A percentile compares a stretch with the other conserved stretches of the same genome.
Conservation (phyloP, 2,888 invertebrate genomes). For the Mimachlamys varia region DNA sequence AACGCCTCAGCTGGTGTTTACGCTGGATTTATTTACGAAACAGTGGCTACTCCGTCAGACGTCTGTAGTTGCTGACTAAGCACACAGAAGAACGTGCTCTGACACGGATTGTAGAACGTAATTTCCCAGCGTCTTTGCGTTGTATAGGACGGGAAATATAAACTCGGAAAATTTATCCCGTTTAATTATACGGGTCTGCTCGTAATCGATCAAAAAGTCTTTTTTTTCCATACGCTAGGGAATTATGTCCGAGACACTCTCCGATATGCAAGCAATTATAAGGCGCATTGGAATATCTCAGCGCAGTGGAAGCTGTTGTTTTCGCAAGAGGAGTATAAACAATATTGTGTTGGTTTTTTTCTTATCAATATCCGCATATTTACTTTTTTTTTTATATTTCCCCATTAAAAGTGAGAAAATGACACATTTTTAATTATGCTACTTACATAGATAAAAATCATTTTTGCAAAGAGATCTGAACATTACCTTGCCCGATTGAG, state of each 20-base stretch:
- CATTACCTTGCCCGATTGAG: too few species aligned
- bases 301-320: neutral
- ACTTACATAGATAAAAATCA: too few species aligned
- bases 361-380: too few species aligned
- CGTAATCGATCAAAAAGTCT: neutral
- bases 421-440: too few species aligned
- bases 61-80: neutral
- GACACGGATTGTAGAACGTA: neutral
- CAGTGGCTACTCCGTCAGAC: neutral
- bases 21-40: neutral
- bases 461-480: too few species aligned
- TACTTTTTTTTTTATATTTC: too few species aligned
- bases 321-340: neutral
- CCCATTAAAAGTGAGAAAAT: too few species aligned
- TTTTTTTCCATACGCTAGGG: slow-evolving; percentile 4
- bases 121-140: neutral
- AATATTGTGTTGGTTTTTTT: too few species aligned
- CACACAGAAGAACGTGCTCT: neutral
- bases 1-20: neutral
- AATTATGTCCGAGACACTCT: neutral
- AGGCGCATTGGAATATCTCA: neutral
- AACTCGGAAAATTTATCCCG: neutral
- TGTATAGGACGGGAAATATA: neutral
- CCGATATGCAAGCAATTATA: neutral
- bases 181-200: slow-evolving; percentile 14